These are phyloP conservation scores for Mirounga angustirostris DNA, from an alignment of 2,113 vertebrate genomes.

Conservation along the genomic window DNA sequence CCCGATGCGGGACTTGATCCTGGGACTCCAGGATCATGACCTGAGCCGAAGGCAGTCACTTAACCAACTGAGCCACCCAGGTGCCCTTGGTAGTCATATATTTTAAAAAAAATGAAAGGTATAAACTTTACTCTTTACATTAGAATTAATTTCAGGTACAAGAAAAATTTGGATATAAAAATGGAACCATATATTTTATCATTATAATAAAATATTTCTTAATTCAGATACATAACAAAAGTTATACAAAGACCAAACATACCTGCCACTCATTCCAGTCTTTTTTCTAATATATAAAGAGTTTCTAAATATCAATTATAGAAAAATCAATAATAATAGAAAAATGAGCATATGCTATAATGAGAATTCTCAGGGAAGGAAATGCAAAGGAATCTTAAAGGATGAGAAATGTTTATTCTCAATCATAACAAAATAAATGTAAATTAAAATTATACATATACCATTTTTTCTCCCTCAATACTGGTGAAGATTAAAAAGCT, in stretches of 20 bases:
- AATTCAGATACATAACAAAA: background rate
- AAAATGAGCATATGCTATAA: background rate
- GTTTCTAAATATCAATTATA: background rate
- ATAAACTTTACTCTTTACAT: background rate
- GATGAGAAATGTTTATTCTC: background rate
- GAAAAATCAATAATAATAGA: background rate
- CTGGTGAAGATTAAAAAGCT: background rate
- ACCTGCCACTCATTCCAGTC: background rate
- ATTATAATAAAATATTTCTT: background rate
- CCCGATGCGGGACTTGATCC: too few relatives aligned
- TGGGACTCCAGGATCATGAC: too few relatives aligned
- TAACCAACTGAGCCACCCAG: too few relatives aligned
- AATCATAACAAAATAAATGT: background rate
- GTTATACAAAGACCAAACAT: background rate
- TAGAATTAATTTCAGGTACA: background rate
- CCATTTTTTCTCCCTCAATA: background rate
- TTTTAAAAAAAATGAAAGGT: background rate
- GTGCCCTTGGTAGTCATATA: background rate
- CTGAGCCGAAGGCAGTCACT: too few relatives aligned
- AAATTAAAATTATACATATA: background rate
- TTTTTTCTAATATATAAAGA: background rate
- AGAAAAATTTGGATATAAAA: background rate
- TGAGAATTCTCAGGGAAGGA: background rate
- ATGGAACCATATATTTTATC: background rate
- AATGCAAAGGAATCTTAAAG: conserved; percentile 1